Evolutionary conservation across 2,113 vertebrate species (phyloP).

Genomic region (Aptenodytes forsteri): DNA sequence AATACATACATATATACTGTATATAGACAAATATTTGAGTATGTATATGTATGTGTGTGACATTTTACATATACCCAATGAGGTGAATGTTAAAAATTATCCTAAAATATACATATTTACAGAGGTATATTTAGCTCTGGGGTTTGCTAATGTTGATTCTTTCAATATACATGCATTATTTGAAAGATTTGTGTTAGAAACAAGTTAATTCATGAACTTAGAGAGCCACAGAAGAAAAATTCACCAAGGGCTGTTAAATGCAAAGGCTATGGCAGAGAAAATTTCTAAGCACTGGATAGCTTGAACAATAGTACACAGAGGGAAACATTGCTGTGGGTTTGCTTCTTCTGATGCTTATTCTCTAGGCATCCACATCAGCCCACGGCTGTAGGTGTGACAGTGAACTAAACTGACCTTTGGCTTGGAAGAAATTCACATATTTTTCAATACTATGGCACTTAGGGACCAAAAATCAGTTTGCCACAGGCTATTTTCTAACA

Average conservation of each 20-base stretch:
- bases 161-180: not conserved
- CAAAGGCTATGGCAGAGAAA: not conserved
- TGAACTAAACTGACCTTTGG: slow-evolving; percentile 29
- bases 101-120: not conserved
- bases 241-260: not conserved
- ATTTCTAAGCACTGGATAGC: not conserved
- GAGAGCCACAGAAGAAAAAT: not conserved
- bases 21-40: not conserved
- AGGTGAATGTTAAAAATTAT: not conserved
- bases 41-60: not conserved
- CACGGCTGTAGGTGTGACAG: not conserved
- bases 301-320: not conserved
- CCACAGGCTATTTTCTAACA: slow-evolving; percentile 24
- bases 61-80: not conserved
- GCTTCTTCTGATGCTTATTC: not conserved
- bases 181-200: not conserved
- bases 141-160: not conserved
- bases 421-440: slow-evolving; percentile 12
- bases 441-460: not conserved
- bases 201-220: not conserved
- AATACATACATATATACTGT: not conserved
- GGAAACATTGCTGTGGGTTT: not conserved
- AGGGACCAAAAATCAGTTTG: slow-evolving; percentile 35
- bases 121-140: not conserved
- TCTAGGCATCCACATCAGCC: not conserved